Evolutionary conservation across 2,797 vertebrate species (phyloP), one percentile per base, ranked within the genome.

Genomic region (Spinus olivaceus): DNA sequence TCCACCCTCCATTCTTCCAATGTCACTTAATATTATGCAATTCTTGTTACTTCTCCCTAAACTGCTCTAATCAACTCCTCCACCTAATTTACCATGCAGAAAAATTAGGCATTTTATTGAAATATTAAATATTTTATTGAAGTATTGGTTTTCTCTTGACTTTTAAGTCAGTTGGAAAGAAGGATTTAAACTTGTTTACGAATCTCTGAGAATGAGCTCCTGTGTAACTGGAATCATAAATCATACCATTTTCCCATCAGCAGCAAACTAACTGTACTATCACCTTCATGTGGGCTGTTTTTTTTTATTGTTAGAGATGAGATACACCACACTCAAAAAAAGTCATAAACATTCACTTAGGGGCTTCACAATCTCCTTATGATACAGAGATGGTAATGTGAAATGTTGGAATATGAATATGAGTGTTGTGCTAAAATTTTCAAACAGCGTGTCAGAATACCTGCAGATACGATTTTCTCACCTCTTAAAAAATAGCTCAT

Each of bases 21-120:
- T 72, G n/a, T 41, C 37, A 42, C 37, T 83, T 35, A 49, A 60
- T 73, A n/a, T 73, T 61, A 65, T 27, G 10, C 9, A 33, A 53
- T 80, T 74, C 49, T 44, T 81, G 4, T 61, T 78, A 86, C 77
- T 91, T 79, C 32, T 92, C 42, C 25, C 27, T 81, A 46, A 80
- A 25, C 6, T 64, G 9, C 21, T 91, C 44, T 84, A 63, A 92
- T 79, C 17, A 76, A 59, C 59, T 35, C 33, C 57, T 94, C 30
- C 21, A 86, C 39, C 13, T 77, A 25, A 53, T 81, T 93, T 83
- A n/a, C 23, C 22, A 90, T 8, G 14, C 21, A 81, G 35, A 91
- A 90, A 67, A 64, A 83, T 80, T 73, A 57, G 87, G 64, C 14
- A 86, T 56, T 84, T 80, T 93, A 32, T 76, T 94, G 80, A 92